These are phyloP conservation scores for Acronicta aceris DNA, from an alignment of 2,888 invertebrate genomes.

Conservation along the genomic window DNA sequence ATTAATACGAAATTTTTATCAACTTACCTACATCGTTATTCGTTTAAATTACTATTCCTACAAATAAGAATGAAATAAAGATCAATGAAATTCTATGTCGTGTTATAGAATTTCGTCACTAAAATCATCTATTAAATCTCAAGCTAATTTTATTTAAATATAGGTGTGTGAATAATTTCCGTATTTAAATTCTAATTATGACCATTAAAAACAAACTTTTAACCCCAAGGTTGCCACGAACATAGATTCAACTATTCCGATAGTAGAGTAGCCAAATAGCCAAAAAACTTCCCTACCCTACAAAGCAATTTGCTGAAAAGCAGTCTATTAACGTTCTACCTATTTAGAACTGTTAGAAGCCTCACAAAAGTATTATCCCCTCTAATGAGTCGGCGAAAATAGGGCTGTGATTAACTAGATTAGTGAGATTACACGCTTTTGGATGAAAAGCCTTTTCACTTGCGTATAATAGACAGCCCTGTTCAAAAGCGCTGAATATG, in stretches of 20 bases:
- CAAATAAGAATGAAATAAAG: no score
- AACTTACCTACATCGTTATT: no score
- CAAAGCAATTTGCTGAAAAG: slow-evolving; percentile 57
- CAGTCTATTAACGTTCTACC: slow-evolving; percentile 32
- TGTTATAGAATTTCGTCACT: no score
- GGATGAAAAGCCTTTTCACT: slow-evolving; percentile 32
- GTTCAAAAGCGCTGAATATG: slow-evolving; percentile 31
- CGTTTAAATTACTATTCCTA: no score
- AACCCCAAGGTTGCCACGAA: slow-evolving; percentile 15
- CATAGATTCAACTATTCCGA: slow-evolving; percentile 16
- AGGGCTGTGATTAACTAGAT: slow-evolving; percentile 53
- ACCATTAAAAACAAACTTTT: slow-evolving; percentile 15
- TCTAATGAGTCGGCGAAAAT: slow-evolving; percentile 56
- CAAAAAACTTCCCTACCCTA: slow-evolving; percentile 30
- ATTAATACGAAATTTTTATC: no score
- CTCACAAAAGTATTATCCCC: slow-evolving; percentile 46
- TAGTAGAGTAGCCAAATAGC: slow-evolving; percentile 4
- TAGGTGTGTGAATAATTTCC: not conserved
- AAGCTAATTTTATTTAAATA: no score
- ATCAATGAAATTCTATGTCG: no score
- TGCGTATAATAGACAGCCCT: slow-evolving; percentile 21
- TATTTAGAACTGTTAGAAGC: slow-evolving; percentile 32
- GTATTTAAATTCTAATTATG: slow-evolving; percentile 14
- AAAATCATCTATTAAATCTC: no score
- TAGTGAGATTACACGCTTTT: slow-evolving; percentile 39